Percentiles rank a stretch among this genome's conserved stretches.
These are phyloP conservation scores for Sternotherus odoratus DNA, from an alignment of 2,797 vertebrate genomes.

Conservation along the genomic window DNA sequence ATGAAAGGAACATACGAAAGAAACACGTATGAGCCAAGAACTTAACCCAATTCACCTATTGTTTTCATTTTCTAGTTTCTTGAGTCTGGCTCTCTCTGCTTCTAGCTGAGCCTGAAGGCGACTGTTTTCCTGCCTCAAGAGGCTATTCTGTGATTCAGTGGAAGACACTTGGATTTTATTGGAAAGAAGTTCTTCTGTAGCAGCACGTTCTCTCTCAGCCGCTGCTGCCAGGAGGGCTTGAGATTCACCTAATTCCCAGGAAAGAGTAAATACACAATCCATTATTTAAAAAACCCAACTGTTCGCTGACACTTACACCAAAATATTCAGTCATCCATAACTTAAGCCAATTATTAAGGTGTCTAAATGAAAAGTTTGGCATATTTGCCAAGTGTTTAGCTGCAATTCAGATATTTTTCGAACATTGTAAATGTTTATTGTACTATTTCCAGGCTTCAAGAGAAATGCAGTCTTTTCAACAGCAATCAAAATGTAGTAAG, in stretches of 20 bases:
- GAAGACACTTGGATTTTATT: conserved; percentile 90
- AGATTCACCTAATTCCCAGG: conserved; percentile 86
- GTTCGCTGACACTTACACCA: neutral
- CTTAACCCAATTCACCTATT: conserved; percentile 84
- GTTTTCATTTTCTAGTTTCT: conserved; percentile 93
- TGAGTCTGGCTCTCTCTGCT: conserved; percentile 88
- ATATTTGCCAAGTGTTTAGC: neutral
- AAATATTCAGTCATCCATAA: neutral
- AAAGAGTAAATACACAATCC: neutral
- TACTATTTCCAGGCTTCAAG: neutral
- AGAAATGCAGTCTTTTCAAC: neutral
- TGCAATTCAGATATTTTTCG: neutral
- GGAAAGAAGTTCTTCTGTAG: conserved; percentile 90
- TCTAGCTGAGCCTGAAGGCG: conserved; percentile 90
- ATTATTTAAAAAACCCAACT: neutral
- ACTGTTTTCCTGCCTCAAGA: conserved; percentile 93
- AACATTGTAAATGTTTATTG: neutral
- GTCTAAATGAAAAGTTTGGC: neutral
- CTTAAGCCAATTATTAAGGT: neutral
- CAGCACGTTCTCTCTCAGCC: conserved; percentile 93
- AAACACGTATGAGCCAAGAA: neutral
- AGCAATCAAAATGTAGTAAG: neutral
- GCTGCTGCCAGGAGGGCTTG: conserved; percentile 93
- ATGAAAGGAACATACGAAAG: neutral
- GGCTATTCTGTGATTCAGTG: conserved; percentile 92